Base-by-base conservation (phyloP, 2,113 vertebrate genomes). In the Pavo muticus region DNA sequence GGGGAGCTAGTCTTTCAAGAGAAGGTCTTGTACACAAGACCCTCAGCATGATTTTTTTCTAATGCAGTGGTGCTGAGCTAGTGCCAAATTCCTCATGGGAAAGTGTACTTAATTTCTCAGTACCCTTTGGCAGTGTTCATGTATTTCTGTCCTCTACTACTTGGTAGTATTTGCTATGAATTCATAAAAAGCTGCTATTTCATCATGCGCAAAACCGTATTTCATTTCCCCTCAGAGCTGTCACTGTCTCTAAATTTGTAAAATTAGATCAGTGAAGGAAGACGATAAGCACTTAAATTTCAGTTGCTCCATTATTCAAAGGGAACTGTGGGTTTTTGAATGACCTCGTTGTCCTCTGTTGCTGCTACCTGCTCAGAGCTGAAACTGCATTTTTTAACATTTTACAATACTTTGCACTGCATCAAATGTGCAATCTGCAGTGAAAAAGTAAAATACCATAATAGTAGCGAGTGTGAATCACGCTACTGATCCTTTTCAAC, bases 401-500 rank as follows among this genome's bases (percentile, higher is more conserved):
- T 63, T 70, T 73, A 65, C 91, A 97, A 35, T 94, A 98, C 98
- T 95, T 98, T 99, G 83, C 98, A 98, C 97, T 98, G 96, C 39
- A 98, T 97, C 75, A 98, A 86, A 88, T 98, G 98, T 89, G 97
- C 98, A 59, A 83, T 99, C 96, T 97, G 96, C 57, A 99, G 98
- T 91, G 98, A 98, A 15, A 91, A 97, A 2, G 98, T 98, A 61
- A 98, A 97, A 71, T 99, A 98, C 93, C 98, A 98, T 94, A 99
- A 97, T 2, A 98, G 98, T 77, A 97, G 97, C 71, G 97, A 98
- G 18, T 99, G 98, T 91, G 98, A 99, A 70, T 96, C 96, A 30
- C 99, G 98, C 72, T 98, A 99, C 89, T 94, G 96, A 60, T 98
- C 98, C 65, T 99, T 98, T 80, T 98, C 97, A 73, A 98, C 98